Base-by-base conservation (phyloP, 2,113 vertebrate genomes). In the Jaculus jaculus region DNA sequence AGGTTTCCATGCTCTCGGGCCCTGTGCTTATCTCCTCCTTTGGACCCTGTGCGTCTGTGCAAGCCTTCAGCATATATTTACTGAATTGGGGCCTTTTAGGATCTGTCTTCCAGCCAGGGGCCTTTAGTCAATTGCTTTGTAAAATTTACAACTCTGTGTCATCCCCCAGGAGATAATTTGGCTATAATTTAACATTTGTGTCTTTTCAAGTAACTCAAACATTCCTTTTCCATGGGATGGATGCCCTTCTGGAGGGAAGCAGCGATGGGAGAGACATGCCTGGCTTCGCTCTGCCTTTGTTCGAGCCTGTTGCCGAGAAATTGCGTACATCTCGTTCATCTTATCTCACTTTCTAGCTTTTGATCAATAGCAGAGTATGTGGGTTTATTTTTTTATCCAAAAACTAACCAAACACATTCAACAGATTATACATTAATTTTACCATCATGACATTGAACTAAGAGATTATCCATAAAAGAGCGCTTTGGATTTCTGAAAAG, bases 381-480 rank as follows among this genome's bases (percentile, higher is more conserved):
- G 96, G n/a, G n/a, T n/a, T n/a, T 47, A 6, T 54, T 96, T 96
- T 97, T 91, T 96, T 61, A 54, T 96, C 74, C 92, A 96, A 97
- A 97, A 97, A 97, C 84, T 79, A 96, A 94, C 96, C 80, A 97
- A 97, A 98, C 96, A 94, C 96, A 97, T 98, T 97, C 97, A 96
- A 97, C 95, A 97, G 97, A 98, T 98, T 98, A 97, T 87, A 97
- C 96, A 97, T 98, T 98, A 96, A 97, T 97, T 98, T 98, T 96
- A 94, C 96, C 95, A 95, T 97, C 96, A 97, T 93, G 97, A 97
- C 95, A 97, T 95, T 83, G 82, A 97, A 95, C 66, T 87, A 98
- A 93, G 93, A 97, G 96, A 98, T 98, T 98, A 98, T 98, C 98
- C 97, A 97, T 89, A 8, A 74, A 90, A 28, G 73, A 93, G 74